These are phyloP conservation scores for Athene noctua DNA, from an alignment of 2,113 vertebrate species.

Conservation along the genomic window DNA sequence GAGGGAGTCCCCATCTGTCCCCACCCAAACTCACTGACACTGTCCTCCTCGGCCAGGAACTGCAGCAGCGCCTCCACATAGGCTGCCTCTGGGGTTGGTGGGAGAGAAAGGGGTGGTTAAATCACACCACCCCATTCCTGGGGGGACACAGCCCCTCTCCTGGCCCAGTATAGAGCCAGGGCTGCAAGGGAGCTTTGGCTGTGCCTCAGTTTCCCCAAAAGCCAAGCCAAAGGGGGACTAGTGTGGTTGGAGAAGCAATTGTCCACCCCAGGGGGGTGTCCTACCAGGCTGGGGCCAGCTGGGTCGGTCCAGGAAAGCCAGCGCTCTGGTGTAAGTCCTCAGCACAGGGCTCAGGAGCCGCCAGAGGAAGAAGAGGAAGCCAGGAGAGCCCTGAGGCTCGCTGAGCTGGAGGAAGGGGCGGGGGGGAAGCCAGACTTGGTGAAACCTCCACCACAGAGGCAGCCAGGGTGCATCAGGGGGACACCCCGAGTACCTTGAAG, in stretches of 20 bases:
- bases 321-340: slow-evolving; percentile 73
- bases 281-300: slow-evolving; percentile 22
- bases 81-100: background rate
- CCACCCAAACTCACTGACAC: slow-evolving; percentile 72
- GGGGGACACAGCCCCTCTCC: background rate
- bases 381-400: slow-evolving; percentile 76
- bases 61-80: slow-evolving; percentile 45
- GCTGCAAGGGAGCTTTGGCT: background rate
- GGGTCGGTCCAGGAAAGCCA: slow-evolving; percentile 60
- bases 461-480: rapidly evolving
- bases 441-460: rapidly evolving
- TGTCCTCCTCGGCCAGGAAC: slow-evolving; percentile 73
- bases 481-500: slow-evolving; percentile 79
- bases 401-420: slow-evolving; percentile 68
- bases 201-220: background rate
- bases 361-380: slow-evolving; percentile 88
- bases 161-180: background rate
- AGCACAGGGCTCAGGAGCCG: slow-evolving; percentile 82
- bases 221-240: background rate
- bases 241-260: rapidly evolving
- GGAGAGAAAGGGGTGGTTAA: background rate
- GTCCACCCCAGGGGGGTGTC: background rate
- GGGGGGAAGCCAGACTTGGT: background rate
- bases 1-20: rapidly evolving
- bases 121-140: background rate